Base-by-base conservation (phyloP, 2,113 vertebrate species). In the Solea solea region DNA sequence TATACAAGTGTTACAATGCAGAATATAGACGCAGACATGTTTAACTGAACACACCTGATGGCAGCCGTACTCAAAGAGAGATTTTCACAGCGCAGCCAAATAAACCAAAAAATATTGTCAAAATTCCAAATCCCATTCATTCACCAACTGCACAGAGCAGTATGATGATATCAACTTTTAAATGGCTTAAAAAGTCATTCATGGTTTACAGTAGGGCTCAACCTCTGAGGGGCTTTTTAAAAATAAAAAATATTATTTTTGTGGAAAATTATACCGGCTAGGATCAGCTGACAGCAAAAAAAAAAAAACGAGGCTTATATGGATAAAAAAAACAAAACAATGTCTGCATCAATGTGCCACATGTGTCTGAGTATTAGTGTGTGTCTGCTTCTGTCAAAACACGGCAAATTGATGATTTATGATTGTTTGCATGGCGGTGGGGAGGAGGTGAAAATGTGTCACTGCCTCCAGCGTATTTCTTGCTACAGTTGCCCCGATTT, bases 401-500 rank as follows among this genome's bases (percentile, higher is more conserved):
- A 82, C 50, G 70, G 70, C 62, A 85, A 86, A 73, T 61, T 67
- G 48, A 82, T 86, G 80, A 91, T 82, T 82, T 84, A 89, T 87
- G 74, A 72, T 59, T 72, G 67, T 86, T 86, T 84, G 73, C 48
- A 56, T 69, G 72, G 11, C 66, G 62, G 64, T 56, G 76, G 65
- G 72, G 72, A 59, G 46, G 72, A 74, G 41, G 56, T 76, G 25
- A 76, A 56, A 60, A 67, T 80, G 62, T 70, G 67, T 80, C 76
- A 63, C 27, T 10, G 40, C 63, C 66, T 8, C 60, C 10, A 11
- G 42, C 63, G 54, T 55, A 39, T 39, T 50, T 48, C 9, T 40
- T 39, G 11, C 7, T 55, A 50, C 51, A 76, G 68, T 69, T 42
- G 9, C 41, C 68, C 66, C 8, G 28, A 55, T 72, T 58, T 52